Percentiles rank a stretch among this genome's conserved stretches.
Evolutionary conservation across 2,113 vertebrate genomes (phyloP).

Genomic region (Gobio gobio): DNA sequence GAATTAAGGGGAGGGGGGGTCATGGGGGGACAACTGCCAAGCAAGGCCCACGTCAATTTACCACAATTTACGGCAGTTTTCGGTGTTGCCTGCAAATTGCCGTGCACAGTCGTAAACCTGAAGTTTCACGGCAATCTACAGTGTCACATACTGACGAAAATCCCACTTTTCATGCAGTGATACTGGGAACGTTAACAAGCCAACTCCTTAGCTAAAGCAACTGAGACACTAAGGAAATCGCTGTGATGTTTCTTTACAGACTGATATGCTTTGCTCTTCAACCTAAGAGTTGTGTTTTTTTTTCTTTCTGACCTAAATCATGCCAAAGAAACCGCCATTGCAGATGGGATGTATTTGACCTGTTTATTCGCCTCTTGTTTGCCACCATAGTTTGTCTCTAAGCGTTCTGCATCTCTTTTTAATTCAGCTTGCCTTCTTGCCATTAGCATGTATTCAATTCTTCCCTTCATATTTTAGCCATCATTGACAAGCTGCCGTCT

Average conservation of each 20-base stretch:
- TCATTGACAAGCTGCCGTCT: conserved; percentile 23
- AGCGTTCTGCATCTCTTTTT: neutral
- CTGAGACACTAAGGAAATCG: neutral
- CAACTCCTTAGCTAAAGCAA: neutral
- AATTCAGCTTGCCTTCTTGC: neutral
- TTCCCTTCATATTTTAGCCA: neutral
- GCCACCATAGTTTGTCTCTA: neutral
- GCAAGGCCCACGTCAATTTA: too few relatives aligned
- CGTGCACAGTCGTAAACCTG: too few relatives aligned
- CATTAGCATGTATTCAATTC: conserved; percentile 7
- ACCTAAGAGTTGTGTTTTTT: neutral
- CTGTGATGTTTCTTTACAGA: neutral
- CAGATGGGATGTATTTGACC: neutral
- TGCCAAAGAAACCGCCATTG: neutral
- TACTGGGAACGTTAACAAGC: neutral
- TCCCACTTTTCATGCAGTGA: too few relatives aligned
- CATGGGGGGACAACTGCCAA: too few relatives aligned
- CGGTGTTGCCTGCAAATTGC: too few relatives aligned
- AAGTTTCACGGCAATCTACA: too few relatives aligned
- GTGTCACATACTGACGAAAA: too few relatives aligned
- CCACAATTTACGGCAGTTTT: too few relatives aligned
- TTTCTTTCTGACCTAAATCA: neutral
- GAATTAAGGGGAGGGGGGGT: too few relatives aligned
- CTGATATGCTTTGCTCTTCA: neutral
- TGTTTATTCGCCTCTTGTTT: neutral